Conservation (phyloP, 2,797 vertebrate species). For the Mionectes olivaceus region DNA sequence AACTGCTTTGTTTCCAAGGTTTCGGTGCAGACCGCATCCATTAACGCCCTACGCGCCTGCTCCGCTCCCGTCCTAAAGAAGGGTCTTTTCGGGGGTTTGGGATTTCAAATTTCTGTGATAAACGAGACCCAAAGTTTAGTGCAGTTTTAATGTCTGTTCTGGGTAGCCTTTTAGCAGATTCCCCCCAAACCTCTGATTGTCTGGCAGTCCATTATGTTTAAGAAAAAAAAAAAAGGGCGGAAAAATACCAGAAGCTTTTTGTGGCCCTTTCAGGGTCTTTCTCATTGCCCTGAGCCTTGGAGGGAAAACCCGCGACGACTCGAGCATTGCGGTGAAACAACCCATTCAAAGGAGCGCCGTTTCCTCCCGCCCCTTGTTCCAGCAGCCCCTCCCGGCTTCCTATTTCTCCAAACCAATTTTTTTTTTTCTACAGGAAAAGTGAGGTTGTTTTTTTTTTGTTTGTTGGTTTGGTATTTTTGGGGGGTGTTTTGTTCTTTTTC, state of each 20-base stretch:
- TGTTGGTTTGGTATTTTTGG: too few species aligned
- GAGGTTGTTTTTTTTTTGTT: too few species aligned
- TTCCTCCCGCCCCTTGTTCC: neutral
- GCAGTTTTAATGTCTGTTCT: neutral
- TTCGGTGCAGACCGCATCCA: neutral
- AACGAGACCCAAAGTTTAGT: neutral
- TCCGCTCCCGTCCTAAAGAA: neutral
- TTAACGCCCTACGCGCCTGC: neutral
- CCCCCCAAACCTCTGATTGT: neutral
- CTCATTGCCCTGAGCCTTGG: neutral
- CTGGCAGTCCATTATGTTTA: neutral
- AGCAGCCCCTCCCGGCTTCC: neutral
- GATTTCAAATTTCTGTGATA: neutral
- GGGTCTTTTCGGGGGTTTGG: neutral
- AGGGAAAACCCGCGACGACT: neutral
- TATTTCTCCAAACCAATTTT: neutral
- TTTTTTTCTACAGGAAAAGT: neutral
- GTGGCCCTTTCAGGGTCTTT: neutral
- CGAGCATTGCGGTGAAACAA: neutral
- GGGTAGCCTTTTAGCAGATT: neutral
- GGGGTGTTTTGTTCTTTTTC: neutral
- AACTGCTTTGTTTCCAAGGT: constrained; percentile 29
- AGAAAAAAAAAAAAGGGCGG: neutral
- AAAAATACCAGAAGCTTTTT: neutral
- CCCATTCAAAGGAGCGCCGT: neutral